Evolutionary conservation across 2,888 invertebrate species (phyloP).

Genomic region (Pyrrhosoma nymphula): DNA sequence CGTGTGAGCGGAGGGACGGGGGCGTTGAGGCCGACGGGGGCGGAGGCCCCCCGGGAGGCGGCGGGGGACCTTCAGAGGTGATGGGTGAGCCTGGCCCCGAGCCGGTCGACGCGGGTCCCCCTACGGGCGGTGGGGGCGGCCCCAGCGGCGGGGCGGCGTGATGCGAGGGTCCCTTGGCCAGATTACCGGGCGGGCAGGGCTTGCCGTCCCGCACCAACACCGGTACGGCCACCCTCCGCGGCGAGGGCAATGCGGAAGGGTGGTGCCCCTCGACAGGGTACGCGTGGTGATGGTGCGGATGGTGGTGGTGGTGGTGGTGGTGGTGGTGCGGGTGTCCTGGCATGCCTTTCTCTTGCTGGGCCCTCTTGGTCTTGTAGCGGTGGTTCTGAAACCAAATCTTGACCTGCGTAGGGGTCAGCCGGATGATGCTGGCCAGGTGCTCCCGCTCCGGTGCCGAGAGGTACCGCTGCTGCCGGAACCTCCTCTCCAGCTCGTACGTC

Average conservation of each 20-base stretch:
- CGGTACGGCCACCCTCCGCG: slow-evolving; percentile 95
- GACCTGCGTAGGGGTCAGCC: slow-evolving; percentile 97
- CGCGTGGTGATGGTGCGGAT: slow-evolving; percentile 73
- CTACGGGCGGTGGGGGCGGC: slow-evolving; percentile 74
- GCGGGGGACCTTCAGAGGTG: slow-evolving; percentile 95
- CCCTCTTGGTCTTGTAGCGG: slow-evolving; percentile 98
- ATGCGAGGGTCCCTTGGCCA: slow-evolving; percentile 74
- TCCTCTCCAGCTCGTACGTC: slow-evolving; percentile 95
- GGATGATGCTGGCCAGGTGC: slow-evolving; percentile 95
- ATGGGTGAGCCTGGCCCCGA: slow-evolving; percentile 91
- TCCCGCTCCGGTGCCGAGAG: slow-evolving; percentile 98
- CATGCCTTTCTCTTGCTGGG: slow-evolving; percentile 94
- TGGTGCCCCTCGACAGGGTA: slow-evolving; percentile 73
- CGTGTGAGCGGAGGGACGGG: slow-evolving; percentile 71
- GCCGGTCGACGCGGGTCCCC: slow-evolving; percentile 77
- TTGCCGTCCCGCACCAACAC: slow-evolving; percentile 96
- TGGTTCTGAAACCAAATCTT: slow-evolving; percentile 99
- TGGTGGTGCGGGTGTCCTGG: slow-evolving; percentile 78
- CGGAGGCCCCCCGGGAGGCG: slow-evolving; percentile 95
- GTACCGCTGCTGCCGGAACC: slow-evolving; percentile 97
- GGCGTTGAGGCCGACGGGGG: not conserved
- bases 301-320: slow-evolving; percentile 74
- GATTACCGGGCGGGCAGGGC: slow-evolving; percentile 86
- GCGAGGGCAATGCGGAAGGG: slow-evolving; percentile 85
- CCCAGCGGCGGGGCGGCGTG: slow-evolving; percentile 76